A percentile compares a stretch with the other conserved stretches of the same genome.
Conservation (phyloP, 2,113 vertebrate species). For the Mungos mungo region DNA sequence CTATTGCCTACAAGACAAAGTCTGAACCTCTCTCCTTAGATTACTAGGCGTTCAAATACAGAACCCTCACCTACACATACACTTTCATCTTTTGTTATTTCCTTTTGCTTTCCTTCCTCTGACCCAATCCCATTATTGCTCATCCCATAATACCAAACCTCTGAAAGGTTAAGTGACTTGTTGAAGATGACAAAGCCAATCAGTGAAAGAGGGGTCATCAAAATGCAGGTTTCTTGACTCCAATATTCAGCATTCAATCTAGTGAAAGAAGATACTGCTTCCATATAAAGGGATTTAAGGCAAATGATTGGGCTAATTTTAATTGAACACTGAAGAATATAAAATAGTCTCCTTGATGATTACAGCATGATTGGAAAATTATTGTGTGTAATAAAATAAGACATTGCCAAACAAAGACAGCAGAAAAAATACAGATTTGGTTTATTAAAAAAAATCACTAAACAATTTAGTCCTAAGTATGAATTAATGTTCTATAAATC, state of each 20-base stretch:
- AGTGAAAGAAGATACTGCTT: background rate
- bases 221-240: background rate
- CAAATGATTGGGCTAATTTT: slow-evolving; percentile 3
- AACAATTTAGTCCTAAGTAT: slow-evolving; percentile 63
- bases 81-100: background rate
- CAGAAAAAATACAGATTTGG: slow-evolving; percentile 34
- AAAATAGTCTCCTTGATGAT: slow-evolving; percentile 49
- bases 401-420: background rate
- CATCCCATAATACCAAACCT: background rate
- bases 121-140: background rate
- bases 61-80: background rate
- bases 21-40: background rate
- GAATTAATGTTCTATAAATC: slow-evolving; percentile 76
- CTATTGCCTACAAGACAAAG: background rate
- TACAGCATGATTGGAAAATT: slow-evolving; percentile 36
- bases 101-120: background rate
- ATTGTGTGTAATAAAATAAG: slow-evolving; percentile 20
- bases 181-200: background rate
- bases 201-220: background rate
- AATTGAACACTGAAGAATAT: slow-evolving; percentile 49
- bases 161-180: slow-evolving; percentile 24
- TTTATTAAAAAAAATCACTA: slow-evolving; percentile 62
- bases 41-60: background rate
- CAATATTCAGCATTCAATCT: background rate
- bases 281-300: background rate